Base-by-base conservation (phyloP, 2,797 vertebrate species). In the Salarias fasciatus region DNA sequence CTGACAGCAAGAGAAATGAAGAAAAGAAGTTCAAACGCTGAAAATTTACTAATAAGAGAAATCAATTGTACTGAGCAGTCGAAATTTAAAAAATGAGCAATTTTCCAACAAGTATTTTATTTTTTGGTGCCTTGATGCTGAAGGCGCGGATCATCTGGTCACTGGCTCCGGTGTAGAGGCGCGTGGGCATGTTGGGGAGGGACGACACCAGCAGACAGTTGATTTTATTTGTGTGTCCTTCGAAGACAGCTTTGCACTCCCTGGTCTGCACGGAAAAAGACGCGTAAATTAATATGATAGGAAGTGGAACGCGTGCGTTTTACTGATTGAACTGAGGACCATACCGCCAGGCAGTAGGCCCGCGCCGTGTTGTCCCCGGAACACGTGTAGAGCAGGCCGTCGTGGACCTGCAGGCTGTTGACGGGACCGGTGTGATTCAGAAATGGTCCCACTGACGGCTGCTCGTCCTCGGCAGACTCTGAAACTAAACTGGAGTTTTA, bases 331-430 rank as follows among this genome's bases (percentile, higher is more conserved):
- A 33, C 1, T 35, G 33, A 35, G 4, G 33, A 5, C 6, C 9
- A 35, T 85, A 99, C 97, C 87, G 80, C 90, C 1, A 99, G 91
- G 79, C 87, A 91, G 85, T 95, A 98, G 56, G 90, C 95, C 49
- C 94, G 93, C 42, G 96, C 93, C 5, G 95, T 98, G 90, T 94
- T 95, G 89, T 99, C 98, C 55, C 94, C 96, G 24, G 97, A 98
- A 73, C 97, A 98, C 0, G 97, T 98, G 79, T 94, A 99, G 3
- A 99, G 75, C 51, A 93, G 63, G 14, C 94, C 95, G 1, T 92
- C 84, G 80, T 96, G 94, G 76, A 99, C 90, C 33, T 97, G 96
- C 79, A 99, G 93, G 75, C 91, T 91, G 60, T 96, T 94, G 60
- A 99, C 94, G 0, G 97, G 92, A 41, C 94, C 96, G 4, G 86